phyloP scores from a whole-genome alignment of 2,113 vertebrate species.

The Labrus mixtus region DNA sequence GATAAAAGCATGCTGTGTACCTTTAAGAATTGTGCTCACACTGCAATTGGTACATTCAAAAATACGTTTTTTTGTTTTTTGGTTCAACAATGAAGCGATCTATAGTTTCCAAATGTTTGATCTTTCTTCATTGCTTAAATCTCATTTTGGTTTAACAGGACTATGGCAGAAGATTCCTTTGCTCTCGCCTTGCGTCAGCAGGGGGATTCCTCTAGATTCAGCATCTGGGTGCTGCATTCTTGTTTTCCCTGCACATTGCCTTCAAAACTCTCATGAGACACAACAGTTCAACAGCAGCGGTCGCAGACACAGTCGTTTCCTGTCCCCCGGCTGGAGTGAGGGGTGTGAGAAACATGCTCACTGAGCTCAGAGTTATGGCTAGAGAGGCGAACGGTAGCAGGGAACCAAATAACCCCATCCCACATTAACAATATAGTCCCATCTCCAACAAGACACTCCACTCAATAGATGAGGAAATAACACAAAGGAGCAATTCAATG shows the following conservation, averaged over 20 bases:
- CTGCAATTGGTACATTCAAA: constrained; percentile 1
- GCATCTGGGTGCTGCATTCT: constrained; percentile 74
- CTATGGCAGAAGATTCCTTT: constrained; percentile 60
- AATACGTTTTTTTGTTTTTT: too few species aligned
- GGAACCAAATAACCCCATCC: constrained; percentile 54
- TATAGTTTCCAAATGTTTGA: constrained; percentile 29
- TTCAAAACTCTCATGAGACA: constrained; percentile 65
- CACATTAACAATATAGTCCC: constrained; percentile 53
- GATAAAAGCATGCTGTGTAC: constrained; percentile 1
- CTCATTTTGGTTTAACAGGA: constrained; percentile 36
- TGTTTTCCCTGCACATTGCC: constrained; percentile 50
- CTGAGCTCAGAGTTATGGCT: constrained; percentile 68
- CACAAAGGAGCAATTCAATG: constrained; percentile 71
- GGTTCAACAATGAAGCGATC: constrained; percentile 1
- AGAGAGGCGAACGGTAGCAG: constrained; percentile 57
- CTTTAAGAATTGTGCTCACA: neutral
- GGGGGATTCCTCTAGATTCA: constrained; percentile 64
- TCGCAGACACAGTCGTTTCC: constrained; percentile 62
- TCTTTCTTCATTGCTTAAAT: constrained; percentile 12
- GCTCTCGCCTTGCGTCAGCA: constrained; percentile 55
- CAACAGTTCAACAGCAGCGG: constrained; percentile 14
- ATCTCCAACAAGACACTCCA: constrained; percentile 48
- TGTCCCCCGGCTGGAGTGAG: constrained; percentile 64
- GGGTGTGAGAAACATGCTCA: constrained; percentile 74
- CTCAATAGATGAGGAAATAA: constrained; percentile 24